Percentiles rank a stretch among this genome's conserved stretches.
phyloP scores from a whole-genome alignment of 1,140 invertebrate species.

The Drosophila miranda region DNA sequence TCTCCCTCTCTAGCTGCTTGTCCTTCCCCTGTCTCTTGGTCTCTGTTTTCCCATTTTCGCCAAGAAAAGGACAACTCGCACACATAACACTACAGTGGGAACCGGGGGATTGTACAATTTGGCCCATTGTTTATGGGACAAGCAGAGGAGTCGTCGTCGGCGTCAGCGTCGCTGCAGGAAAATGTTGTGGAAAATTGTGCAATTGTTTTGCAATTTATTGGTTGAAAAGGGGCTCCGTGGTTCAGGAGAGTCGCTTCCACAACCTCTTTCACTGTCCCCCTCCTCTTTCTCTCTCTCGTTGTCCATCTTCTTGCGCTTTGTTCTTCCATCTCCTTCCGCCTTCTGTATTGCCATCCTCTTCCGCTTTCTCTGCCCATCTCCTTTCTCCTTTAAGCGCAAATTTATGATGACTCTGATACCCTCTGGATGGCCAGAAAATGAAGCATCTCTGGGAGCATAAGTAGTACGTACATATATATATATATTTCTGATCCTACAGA shows the following conservation, averaged over 20 bases:
- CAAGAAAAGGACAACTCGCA: conserved; percentile 74
- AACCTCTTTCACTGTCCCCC: too few relatives aligned
- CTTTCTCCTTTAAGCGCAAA: conserved; percentile 33
- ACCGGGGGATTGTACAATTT: conserved; percentile 60
- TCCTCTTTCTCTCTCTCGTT: too few relatives aligned
- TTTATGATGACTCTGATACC: conserved; percentile 45
- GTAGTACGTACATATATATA: too few relatives aligned
- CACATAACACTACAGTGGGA: conserved; percentile 19
- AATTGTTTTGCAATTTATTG: conserved; percentile 82
- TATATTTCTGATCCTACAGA: too few relatives aligned
- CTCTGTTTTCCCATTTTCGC: conserved; percentile 45
- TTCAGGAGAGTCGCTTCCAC: too few relatives aligned
- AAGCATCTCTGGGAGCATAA: conserved; percentile 18
- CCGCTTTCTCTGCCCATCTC: conserved; percentile 6
- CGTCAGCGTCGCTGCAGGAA: conserved; percentile 34
- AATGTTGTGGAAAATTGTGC: conserved; percentile 80
- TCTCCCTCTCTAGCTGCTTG: too few relatives aligned
- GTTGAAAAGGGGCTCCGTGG: conserved; percentile 53
- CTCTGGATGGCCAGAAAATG: neutral
- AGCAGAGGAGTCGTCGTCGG: conserved; percentile 32
- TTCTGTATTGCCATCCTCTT: conserved; percentile 5
- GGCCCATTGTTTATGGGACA: conserved; percentile 76
- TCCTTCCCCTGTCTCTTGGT: neutral
- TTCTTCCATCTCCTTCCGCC: conserved; percentile 4
- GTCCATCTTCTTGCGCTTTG: too few relatives aligned